These are phyloP conservation scores for Heliocidaris erythrogramma DNA, from an alignment of 35 echinoderm and acorn worm species.

Conservation along the genomic window DNA sequence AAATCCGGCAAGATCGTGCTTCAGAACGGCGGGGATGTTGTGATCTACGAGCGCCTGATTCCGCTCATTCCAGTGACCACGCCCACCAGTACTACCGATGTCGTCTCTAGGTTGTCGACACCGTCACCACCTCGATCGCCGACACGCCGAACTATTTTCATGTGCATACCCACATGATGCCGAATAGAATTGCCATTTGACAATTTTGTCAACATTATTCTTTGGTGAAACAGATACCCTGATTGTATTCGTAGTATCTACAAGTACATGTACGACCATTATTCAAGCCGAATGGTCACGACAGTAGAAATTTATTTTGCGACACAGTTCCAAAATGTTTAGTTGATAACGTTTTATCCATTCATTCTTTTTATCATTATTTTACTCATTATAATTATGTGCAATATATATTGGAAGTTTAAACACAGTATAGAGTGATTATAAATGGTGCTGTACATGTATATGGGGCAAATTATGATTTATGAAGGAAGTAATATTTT, in stretches of 20 bases:
- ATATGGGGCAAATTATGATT: too few species aligned
- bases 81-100: neutral
- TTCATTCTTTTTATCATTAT: neutral
- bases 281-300: neutral
- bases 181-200: neutral
- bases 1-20: neutral
- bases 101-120: neutral
- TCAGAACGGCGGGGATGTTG: neutral
- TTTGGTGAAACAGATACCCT: neutral
- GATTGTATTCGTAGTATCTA: too few species aligned
- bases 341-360: neutral
- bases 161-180: constrained; percentile 12
- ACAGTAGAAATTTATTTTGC: neutral
- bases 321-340: neutral
- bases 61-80: constrained; percentile 7
- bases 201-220: neutral
- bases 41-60: constrained; percentile 27
- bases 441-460: too few species aligned
- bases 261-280: too few species aligned
- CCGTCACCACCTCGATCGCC: neutral
- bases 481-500: too few species aligned
- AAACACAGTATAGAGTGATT: too few species aligned
- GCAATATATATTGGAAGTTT: neutral
- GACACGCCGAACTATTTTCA: neutral
- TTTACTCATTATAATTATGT: neutral